These are phyloP conservation scores for Lagenorhynchus albirostris DNA, from an alignment of 2,113 vertebrate genomes.

Conservation along the genomic window DNA sequence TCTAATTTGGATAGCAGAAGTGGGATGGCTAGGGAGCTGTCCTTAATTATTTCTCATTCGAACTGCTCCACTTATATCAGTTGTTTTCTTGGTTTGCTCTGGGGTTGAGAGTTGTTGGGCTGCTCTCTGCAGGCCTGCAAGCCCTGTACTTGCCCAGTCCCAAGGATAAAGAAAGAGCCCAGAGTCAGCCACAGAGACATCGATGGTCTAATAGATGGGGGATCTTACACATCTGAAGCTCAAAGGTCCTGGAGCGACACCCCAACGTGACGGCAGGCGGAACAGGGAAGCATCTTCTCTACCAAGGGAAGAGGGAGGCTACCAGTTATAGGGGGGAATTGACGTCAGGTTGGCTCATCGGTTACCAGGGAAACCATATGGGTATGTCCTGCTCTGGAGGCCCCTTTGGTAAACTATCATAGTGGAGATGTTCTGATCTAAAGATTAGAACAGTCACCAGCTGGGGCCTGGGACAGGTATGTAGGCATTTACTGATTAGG, in stretches of 20 bases:
- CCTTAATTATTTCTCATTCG: conserved; percentile 9
- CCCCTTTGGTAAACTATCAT: background rate
- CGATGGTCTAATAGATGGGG: background rate
- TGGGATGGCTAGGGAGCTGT: background rate
- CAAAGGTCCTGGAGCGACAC: background rate
- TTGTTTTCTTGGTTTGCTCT: background rate
- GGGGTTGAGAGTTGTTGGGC: background rate
- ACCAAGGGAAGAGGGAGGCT: background rate
- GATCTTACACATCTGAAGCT: background rate
- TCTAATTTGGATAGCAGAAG: conserved; percentile 26
- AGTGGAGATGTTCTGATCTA: background rate
- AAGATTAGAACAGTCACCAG: background rate
- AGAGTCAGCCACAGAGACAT: background rate
- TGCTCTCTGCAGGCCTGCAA: background rate
- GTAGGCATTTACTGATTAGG: background rate
- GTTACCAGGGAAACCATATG: background rate
- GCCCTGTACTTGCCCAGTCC: background rate
- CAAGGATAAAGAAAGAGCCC: background rate
- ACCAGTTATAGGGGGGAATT: background rate
- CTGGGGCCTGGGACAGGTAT: background rate
- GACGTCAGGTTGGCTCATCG: background rate
- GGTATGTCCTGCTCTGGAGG: background rate
- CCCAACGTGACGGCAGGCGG: background rate
- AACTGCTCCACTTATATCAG: background rate
- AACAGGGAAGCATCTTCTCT: background rate